Percentiles rank a stretch among this genome's conserved stretches.
These are phyloP conservation scores for Antrozous pallidus DNA, from an alignment of 2,797 vertebrate genomes.

Conservation along the genomic window DNA sequence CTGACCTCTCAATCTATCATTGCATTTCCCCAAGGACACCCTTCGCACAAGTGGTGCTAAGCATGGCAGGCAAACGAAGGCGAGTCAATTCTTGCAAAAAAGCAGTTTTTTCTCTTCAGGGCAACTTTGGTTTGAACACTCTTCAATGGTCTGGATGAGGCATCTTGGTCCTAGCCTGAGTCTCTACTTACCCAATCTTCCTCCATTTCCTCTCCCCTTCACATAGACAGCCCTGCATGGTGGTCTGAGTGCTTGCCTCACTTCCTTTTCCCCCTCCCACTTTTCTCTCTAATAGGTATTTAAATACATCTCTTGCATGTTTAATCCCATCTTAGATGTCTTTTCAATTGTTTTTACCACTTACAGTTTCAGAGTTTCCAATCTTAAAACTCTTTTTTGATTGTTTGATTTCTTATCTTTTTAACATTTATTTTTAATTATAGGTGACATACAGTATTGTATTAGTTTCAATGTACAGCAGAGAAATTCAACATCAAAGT, in stretches of 20 bases:
- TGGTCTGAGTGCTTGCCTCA: not conserved
- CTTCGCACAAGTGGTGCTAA: not conserved
- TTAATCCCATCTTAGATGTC: not conserved
- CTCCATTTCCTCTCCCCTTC: not conserved
- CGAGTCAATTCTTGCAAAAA: not conserved
- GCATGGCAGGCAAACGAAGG: not conserved
- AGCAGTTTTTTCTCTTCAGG: not conserved
- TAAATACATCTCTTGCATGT: not conserved
- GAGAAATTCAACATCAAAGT: not conserved
- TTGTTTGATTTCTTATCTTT: not conserved
- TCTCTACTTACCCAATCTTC: not conserved
- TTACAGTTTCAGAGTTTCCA: not conserved
- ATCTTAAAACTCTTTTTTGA: not conserved
- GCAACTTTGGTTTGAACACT: not conserved
- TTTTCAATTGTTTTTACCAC: not conserved
- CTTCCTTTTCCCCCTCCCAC: not conserved
- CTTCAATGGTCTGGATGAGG: not conserved
- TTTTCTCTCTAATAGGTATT: not conserved
- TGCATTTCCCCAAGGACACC: not conserved
- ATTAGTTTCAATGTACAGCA: not conserved
- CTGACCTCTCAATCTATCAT: not conserved
- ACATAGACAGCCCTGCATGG: not conserved
- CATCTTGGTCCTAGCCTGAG: not conserved
- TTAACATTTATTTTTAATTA: not conserved
- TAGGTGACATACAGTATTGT: not conserved